Evolutionary conservation across 92 coral and sea anemone genomes (phyloP).

Genomic region (Porites cylindrica): DNA sequence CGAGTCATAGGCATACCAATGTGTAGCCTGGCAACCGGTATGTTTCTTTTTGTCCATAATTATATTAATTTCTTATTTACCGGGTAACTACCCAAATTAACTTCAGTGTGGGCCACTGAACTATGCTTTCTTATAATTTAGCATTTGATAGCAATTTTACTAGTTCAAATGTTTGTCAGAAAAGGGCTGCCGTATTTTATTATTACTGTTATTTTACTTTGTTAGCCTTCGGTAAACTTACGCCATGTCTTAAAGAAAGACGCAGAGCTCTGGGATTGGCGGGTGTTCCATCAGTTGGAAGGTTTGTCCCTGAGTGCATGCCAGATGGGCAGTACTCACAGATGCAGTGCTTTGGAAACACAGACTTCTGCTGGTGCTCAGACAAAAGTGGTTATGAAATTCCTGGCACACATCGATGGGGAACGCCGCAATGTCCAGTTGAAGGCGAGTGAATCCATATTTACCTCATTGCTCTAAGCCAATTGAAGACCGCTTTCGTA

Average conservation of each 20-base stretch:
- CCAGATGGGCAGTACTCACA: constrained; percentile 68
- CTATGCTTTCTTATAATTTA: too few relatives aligned
- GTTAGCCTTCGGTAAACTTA: constrained; percentile 21
- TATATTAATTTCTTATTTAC: too few relatives aligned
- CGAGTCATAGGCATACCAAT: constrained; percentile 75
- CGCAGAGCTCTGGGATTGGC: constrained; percentile 66
- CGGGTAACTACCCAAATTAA: too few relatives aligned
- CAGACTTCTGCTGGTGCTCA: constrained; percentile 85
- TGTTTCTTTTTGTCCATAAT: not conserved
- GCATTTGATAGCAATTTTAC: too few relatives aligned
- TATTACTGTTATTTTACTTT: not conserved
- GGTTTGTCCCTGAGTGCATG: constrained; percentile 81
- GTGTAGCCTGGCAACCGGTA: constrained; percentile 68
- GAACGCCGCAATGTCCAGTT: constrained; percentile 50
- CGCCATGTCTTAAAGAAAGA: constrained; percentile 67
- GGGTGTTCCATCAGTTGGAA: constrained; percentile 79
- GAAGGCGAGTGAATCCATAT: constrained; percentile 19
- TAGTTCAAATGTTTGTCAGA: too few relatives aligned
- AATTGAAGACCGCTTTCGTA: not conserved
- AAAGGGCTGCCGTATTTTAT: too few relatives aligned
- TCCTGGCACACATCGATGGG: constrained; percentile 79
- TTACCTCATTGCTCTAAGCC: not conserved
- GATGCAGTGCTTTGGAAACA: constrained; percentile 70
- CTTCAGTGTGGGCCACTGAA: too few relatives aligned
- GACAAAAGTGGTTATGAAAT: constrained; percentile 72